Evolutionary conservation across 2,888 invertebrate genomes (phyloP).

Genomic region (Poecilus cupreus): DNA sequence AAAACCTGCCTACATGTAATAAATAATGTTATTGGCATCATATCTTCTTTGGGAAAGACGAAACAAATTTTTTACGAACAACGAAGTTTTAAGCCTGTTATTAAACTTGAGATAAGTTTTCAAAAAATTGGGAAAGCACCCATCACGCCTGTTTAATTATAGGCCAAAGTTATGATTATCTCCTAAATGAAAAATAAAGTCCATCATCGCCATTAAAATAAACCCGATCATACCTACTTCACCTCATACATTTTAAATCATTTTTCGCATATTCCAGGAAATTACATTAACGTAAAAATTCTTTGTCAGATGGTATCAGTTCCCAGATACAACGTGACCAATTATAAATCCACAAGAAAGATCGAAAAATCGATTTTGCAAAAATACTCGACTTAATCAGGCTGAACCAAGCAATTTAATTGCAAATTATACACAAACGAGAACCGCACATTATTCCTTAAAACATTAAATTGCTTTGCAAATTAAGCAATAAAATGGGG

Average conservation of each 20-base stretch:
- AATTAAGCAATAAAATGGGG: not conserved
- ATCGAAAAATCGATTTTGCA: constrained; percentile 28
- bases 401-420: constrained; percentile 5
- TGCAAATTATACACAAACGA: not conserved
- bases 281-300: constrained; percentile 29
- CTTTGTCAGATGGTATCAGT: constrained; percentile 16
- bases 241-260: constrained; percentile 21
- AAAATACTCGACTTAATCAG: constrained; percentile 14
- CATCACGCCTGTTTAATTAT: constrained; percentile 15
- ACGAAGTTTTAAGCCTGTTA: not conserved
- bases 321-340: constrained; percentile 17
- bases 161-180: not conserved
- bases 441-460: not conserved
- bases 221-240: not conserved
- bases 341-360: constrained; percentile 11
- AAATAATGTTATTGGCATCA: too few species aligned
- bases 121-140: not conserved
- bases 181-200: not conserved
- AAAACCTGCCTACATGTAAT: too few species aligned
- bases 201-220: constrained; percentile 7
- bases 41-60: too few species aligned
- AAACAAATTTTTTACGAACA: not conserved
- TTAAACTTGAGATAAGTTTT: not conserved
- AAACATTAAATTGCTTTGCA: constrained; percentile 3
- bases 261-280: constrained; percentile 26